Evolutionary conservation across 2,797 vertebrate species (phyloP), one percentile per base, ranked within the genome.

Genomic region (Thripadectes ignobilis): DNA sequence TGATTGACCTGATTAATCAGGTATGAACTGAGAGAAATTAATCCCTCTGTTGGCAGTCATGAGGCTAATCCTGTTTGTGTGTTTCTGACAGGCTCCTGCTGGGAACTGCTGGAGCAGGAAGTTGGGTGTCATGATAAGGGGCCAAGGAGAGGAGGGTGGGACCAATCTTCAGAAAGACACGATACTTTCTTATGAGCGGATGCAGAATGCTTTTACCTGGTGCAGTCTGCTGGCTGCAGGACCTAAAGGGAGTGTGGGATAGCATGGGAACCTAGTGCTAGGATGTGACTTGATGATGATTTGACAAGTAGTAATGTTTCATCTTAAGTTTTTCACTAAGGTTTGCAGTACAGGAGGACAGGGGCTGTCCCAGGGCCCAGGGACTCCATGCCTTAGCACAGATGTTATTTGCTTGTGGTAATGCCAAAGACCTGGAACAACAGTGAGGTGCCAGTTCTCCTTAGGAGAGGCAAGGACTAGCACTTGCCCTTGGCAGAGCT

Each of bases 1-100:
- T 98, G 3, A 95, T 99, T 38, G 98, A 99, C 84, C 96, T 99
- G 91, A 98, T 99, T 91, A 99, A 99, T 97, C 99, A 99, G 98
- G 99, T 99, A 94, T 96, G 88, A 94, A 32, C 26, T 6, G 49
- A 79, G 81, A 38, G 41, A 69, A 61, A 39, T 9, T 20, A 55
- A n/a, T 26, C 20, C 9, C 1, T 1, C 0, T 17, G 23, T 0
- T 63, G 59, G 18, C 38, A 61, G 77, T 15, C 8, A 12, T 2
- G 30, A 48, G 34, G 21, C 38, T 80, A 22, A 67, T 12, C 3
- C 32, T 43, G 19, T 21, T 51, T 17, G 34, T 15, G 58, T 55
- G 39, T 22, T 39, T 29, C 39, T 67, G 36, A 20, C 41, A 39
- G 76, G 68, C 38, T 43, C 3, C 77, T 57, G 46, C 55, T 48